Evolutionary conservation across 2,113 vertebrate species (phyloP), one percentile per base, ranked within the genome.

Genomic region (Oreamnos americanus): DNA sequence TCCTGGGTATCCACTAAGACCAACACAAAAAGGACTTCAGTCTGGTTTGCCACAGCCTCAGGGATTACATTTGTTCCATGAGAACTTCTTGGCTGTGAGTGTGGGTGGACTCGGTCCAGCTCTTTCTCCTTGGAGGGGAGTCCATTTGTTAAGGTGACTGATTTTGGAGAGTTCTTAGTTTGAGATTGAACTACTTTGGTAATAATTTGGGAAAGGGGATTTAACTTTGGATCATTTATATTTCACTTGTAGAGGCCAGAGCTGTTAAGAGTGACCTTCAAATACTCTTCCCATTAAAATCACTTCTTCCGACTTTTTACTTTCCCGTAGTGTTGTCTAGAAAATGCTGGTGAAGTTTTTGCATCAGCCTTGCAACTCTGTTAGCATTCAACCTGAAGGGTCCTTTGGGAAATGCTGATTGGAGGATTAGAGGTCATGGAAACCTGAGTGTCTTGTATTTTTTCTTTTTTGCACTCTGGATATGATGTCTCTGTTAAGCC

Each of bases 231-330:
- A 15, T 82, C 43, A n/a, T 81, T 93, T 95, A 23, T 62, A n/a
- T 85, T 88, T 96, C 55, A 87, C 30, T 74, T 60, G 23, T 47
- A 91, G 86, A 96, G 23, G 74, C 30, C 90, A 71, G 7, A 36
- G 90, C 81, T 74, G 92, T 36, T 85, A 74, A 62, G 82, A 96
- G 64, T 74, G 97, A 95, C 87, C 82, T 97, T 97, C 87, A 95
- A 8, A 95, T 96, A 36, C 51, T 95, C 55, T 55, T 97, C 21
- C 45, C 25, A 60, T 97, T 97, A 92, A 94, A 97, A 57, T 57
- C 26, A 49, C n/a, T 28, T 78, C 7, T 21, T 98, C 60, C 33
- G 94, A 84, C 15, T 94, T 97, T 87, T 96, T 82, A 83, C 51
- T 98, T 97, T 47, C 4, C 5, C 21, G 53, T 90, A 62, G 36